These are phyloP conservation scores for Antheraea yamamai DNA, from an alignment of 2,888 invertebrate genomes.

Conservation along the genomic window DNA sequence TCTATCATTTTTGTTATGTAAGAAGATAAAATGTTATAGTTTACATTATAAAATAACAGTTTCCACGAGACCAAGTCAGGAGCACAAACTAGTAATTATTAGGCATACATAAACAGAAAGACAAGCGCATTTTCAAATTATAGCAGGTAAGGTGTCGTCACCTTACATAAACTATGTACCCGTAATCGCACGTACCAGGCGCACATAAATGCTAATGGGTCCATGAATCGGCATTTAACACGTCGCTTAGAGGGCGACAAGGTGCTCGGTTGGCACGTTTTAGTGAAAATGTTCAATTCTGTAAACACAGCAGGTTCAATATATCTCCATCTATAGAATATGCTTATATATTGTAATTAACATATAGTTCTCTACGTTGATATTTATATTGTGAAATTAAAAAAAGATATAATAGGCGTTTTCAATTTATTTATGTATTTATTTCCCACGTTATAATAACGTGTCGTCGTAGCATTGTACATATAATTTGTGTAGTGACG, in stretches of 20 bases:
- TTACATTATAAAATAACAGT: no score
- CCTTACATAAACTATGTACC: constrained; percentile 9
- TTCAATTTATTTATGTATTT: no score
- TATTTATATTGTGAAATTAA: neutral
- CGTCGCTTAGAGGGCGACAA: constrained; percentile 30
- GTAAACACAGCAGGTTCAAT: neutral
- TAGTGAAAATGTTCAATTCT: constrained; percentile 28
- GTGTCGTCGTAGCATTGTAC: constrained; percentile 7
- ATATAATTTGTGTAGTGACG: neutral
- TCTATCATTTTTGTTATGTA: no score
- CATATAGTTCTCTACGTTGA: neutral
- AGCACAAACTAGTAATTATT: no score
- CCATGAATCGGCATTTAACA: constrained; percentile 45
- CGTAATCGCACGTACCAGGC: constrained; percentile 49
- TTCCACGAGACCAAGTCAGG: no score
- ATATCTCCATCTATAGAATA: no score
- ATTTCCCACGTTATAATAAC: neutral
- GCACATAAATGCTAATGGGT: constrained; percentile 52
- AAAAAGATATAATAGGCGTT: no score
- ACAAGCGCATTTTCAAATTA: neutral
- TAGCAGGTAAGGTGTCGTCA: neutral
- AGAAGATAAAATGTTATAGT: no score
- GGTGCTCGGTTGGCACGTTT: constrained; percentile 26
- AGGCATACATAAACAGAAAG: neutral
- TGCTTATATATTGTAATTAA: neutral